phyloP scores from a whole-genome alignment of 2,797 vertebrate species.

The Gymnothorax javanicus region DNA sequence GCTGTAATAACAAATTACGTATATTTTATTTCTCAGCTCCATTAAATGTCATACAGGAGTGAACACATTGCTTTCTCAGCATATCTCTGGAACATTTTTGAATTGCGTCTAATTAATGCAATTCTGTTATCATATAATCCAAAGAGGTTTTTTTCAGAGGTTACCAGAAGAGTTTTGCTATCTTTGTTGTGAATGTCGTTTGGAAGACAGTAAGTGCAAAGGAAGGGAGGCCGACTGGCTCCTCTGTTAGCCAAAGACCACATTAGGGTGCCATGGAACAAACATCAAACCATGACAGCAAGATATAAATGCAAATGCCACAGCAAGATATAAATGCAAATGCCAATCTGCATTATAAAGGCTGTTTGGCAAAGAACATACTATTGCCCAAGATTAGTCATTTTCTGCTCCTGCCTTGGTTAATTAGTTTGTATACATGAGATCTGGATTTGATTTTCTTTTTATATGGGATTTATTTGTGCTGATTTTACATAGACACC shows the following conservation, averaged over 20 bases:
- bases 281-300: slow-evolving; percentile 60
- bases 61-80: background rate
- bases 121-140: background rate
- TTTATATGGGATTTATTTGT: slow-evolving; percentile 38
- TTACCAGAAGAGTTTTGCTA: background rate
- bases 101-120: slow-evolving; percentile 27
- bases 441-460: slow-evolving; percentile 14
- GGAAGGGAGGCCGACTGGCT: slow-evolving; percentile 43
- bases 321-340: slow-evolving; percentile 57
- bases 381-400: slow-evolving; percentile 51
- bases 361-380: slow-evolving; percentile 58
- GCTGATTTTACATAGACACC: slow-evolving; percentile 44
- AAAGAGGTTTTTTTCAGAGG: background rate
- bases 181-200: slow-evolving; percentile 11
- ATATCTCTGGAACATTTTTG: slow-evolving; percentile 25
- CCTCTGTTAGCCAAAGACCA: slow-evolving; percentile 63
- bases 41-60: background rate
- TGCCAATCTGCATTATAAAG: slow-evolving; percentile 62
- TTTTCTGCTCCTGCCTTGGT: background rate
- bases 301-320: slow-evolving; percentile 55
- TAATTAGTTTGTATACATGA: slow-evolving; percentile 1
- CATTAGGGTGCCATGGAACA: slow-evolving; percentile 60
- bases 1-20: background rate
- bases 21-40: slow-evolving; percentile 13
- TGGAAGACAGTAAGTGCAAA: slow-evolving; percentile 40